Conservation (phyloP, 2,113 vertebrate species). For the Perognathus longimembris region DNA sequence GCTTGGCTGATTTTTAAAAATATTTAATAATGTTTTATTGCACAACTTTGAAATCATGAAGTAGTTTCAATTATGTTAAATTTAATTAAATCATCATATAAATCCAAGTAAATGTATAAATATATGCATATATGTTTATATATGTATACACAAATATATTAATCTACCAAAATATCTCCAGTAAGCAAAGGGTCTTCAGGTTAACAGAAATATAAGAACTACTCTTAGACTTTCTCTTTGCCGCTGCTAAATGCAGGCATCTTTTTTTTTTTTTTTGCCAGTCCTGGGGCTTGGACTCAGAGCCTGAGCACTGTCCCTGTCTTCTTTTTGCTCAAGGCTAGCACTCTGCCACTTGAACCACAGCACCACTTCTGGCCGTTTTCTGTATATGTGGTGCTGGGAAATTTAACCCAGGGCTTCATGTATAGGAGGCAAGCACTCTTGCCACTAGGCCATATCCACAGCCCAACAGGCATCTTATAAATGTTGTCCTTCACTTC, state of each 20-base stretch:
- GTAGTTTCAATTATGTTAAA: conserved; percentile 38
- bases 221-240: not conserved
- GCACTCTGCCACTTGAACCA: too few species aligned
- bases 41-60: conserved; percentile 17
- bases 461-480: not conserved
- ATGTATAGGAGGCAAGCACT: too few species aligned
- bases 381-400: too few species aligned
- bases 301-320: too few species aligned
- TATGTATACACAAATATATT: not conserved
- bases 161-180: not conserved
- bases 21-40: conserved; percentile 39
- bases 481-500: not conserved
- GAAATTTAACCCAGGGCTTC: too few species aligned
- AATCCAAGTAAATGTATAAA: not conserved
- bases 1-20: not conserved
- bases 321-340: too few species aligned
- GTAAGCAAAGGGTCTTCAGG: not conserved
- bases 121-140: too few species aligned
- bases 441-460: too few species aligned
- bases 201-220: not conserved
- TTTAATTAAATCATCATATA: conserved; percentile 13
- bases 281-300: too few species aligned
- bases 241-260: not conserved
- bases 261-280: too few species aligned
- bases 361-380: too few species aligned